Percentiles rank a stretch among this genome's conserved stretches.
Evolutionary conservation across 2,113 vertebrate genomes (phyloP).

Genomic region (Ochotona princeps): DNA sequence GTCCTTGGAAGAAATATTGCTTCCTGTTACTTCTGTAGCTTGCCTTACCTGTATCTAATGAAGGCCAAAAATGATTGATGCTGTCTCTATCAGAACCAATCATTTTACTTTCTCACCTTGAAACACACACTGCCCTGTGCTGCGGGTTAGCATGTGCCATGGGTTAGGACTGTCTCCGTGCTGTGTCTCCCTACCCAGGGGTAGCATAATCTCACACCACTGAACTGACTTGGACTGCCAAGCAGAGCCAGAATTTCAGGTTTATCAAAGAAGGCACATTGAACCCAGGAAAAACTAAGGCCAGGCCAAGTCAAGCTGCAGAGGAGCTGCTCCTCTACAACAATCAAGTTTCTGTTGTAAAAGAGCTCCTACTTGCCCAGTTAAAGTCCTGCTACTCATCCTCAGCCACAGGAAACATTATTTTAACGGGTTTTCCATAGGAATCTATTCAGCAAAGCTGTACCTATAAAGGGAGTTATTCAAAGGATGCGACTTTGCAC

Average conservation of each 20-base stretch:
- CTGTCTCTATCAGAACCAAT: constrained; percentile 20
- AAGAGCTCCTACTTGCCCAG: neutral
- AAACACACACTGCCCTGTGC: neutral
- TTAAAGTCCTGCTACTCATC: neutral
- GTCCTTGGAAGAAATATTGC: neutral
- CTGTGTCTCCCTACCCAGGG: neutral
- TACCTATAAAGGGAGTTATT: neutral
- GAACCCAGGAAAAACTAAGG: neutral
- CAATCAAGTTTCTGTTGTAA: neutral
- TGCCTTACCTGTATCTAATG: neutral
- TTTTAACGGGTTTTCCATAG: constrained; percentile 3
- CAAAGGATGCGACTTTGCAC: neutral
- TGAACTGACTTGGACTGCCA: neutral
- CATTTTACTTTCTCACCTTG: neutral
- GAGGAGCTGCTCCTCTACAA: neutral
- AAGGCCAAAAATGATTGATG: neutral
- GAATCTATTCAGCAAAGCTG: neutral
- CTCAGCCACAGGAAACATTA: neutral
- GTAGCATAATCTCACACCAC: neutral
- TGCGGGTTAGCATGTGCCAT: neutral
- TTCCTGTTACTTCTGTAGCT: constrained; percentile 2
- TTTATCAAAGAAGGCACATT: neutral
- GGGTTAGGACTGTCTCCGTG: neutral
- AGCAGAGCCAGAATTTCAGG: constrained; percentile 22
- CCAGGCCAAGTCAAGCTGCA: neutral